Evolutionary conservation across 2,888 invertebrate genomes (phyloP).

Genomic region (Lochmaea crataegi): DNA sequence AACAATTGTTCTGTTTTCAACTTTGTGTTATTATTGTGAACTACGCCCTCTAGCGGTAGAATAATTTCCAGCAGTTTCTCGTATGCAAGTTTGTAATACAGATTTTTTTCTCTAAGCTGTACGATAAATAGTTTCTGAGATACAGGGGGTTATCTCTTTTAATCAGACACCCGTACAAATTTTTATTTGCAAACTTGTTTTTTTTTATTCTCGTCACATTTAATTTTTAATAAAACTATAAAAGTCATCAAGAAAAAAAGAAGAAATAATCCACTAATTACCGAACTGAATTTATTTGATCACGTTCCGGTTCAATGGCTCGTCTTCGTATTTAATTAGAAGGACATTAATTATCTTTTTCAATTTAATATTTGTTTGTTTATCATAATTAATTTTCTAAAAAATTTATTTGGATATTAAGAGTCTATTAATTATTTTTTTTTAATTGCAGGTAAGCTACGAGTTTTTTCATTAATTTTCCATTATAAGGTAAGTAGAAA

Average conservation of each 20-base stretch:
- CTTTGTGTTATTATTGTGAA: too few species aligned
- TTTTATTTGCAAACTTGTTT: too few species aligned
- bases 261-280: not conserved
- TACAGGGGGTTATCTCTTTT: too few species aligned
- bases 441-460: slow-evolving; percentile 29
- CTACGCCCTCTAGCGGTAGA: too few species aligned
- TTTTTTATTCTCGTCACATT: not conserved
- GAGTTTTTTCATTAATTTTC: slow-evolving; percentile 8
- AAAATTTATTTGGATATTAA: not conserved
- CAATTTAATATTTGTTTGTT: not conserved
- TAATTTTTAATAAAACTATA: not conserved
- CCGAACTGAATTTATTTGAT: not conserved
- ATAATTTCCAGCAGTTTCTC: too few species aligned
- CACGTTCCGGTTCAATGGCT: not conserved
- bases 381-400: not conserved
- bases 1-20: too few species aligned
- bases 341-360: not conserved
- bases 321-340: not conserved
- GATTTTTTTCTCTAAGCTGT: too few species aligned
- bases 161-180: too few species aligned
- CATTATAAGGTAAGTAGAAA: slow-evolving; percentile 22
- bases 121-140: too few species aligned
- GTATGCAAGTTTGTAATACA: too few species aligned
- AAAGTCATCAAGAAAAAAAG: not conserved
- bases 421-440: slow-evolving; percentile 8